phyloP scores from a whole-genome alignment of 1,140 invertebrate species.

The Temnothorax longispinosus region DNA sequence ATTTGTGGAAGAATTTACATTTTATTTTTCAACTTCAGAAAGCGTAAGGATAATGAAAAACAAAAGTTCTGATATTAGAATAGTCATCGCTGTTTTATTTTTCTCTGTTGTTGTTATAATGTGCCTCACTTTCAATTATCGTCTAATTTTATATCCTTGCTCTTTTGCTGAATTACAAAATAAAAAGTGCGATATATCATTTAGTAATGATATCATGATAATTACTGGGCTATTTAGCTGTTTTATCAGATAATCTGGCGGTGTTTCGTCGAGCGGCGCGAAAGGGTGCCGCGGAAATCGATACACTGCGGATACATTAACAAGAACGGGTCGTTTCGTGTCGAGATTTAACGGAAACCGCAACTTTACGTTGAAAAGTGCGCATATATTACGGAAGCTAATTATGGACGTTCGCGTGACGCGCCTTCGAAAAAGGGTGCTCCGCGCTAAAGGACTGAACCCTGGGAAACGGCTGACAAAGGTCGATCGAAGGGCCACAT shows the following conservation, averaged over 20 bases:
- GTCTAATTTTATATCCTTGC: neutral
- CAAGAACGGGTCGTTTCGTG: conserved; percentile 45
- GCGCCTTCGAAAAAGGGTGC: conserved; percentile 24
- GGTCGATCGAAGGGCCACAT: conserved; percentile 48
- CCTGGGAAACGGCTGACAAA: conserved; percentile 24
- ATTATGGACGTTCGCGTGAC: conserved; percentile 42
- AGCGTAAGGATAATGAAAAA: neutral
- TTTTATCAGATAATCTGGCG: conserved; percentile 38
- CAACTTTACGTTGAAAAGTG: conserved; percentile 44
- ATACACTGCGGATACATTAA: conserved; percentile 53
- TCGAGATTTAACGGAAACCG: conserved; percentile 42
- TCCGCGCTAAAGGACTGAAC: neutral
- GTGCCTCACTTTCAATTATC: neutral
- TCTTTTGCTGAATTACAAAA: neutral
- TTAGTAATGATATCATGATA: conserved; percentile 6
- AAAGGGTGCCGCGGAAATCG: conserved; percentile 37
- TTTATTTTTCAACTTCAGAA: conserved; percentile 15
- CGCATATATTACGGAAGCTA: conserved; percentile 36
- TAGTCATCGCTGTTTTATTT: neutral
- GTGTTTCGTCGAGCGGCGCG: neutral
- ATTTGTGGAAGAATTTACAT: conserved; percentile 16
- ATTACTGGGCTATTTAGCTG: conserved; percentile 21
- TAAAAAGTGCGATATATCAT: neutral
- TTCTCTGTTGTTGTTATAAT: neutral
- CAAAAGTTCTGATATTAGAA: neutral